phyloP scores from a whole-genome alignment of 2,797 vertebrate genomes.

The Macropodus opercularis region DNA sequence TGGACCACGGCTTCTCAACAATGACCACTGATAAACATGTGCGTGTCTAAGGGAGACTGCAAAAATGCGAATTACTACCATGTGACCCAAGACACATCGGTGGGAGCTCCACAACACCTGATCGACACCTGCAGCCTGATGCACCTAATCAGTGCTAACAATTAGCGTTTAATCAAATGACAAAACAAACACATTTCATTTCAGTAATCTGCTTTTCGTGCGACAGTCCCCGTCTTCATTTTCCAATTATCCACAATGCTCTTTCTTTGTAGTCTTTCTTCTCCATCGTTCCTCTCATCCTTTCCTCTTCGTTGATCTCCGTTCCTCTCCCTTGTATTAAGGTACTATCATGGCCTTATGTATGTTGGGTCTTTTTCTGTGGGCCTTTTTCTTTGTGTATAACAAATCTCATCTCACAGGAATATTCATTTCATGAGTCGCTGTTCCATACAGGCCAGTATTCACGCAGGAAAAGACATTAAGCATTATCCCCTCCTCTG shows the following conservation, averaged over 20 bases:
- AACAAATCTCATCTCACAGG: slow-evolving; percentile 73
- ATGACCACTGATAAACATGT: too few relatives aligned
- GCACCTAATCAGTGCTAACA: not conserved
- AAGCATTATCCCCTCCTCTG: slow-evolving; percentile 63
- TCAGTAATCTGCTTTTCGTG: too few relatives aligned
- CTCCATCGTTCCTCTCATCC: not conserved
- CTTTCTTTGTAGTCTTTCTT: slow-evolving; percentile 1
- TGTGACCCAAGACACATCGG: too few relatives aligned
- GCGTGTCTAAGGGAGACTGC: too few relatives aligned
- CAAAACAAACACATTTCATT: too few relatives aligned
- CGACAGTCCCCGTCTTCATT: not conserved
- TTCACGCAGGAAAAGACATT: slow-evolving; percentile 66
- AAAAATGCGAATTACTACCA: too few relatives aligned
- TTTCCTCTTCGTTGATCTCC: slow-evolving; percentile 4
- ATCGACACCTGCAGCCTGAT: not conserved
- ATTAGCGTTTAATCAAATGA: not conserved
- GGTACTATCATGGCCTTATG: slow-evolving; percentile 24
- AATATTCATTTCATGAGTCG: slow-evolving; percentile 79
- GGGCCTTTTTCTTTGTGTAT: slow-evolving; percentile 45
- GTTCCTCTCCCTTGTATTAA: not conserved
- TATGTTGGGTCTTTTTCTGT: slow-evolving; percentile 36
- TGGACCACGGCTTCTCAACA: too few relatives aligned
- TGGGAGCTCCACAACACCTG: not conserved
- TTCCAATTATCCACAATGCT: not conserved
- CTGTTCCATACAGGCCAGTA: slow-evolving; percentile 71